These are phyloP conservation scores for Orthonyx spaldingii DNA, from an alignment of 2,113 vertebrate genomes.

Conservation along the genomic window DNA sequence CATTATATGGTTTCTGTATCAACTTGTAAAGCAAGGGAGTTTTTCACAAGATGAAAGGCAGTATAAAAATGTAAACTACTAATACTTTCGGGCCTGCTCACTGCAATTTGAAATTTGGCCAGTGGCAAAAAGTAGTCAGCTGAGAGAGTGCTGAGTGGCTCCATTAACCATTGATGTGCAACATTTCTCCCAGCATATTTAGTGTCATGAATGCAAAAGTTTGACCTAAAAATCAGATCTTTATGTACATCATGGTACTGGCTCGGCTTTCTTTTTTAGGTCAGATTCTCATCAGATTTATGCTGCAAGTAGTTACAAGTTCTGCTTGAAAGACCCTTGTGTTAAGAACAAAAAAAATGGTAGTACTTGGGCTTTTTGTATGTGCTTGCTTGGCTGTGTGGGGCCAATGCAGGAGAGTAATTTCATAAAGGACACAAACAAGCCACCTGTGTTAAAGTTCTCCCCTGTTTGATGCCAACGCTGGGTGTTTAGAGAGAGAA, in stretches of 20 bases:
- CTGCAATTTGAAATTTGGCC: background rate
- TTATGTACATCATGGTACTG: background rate
- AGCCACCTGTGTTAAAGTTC: background rate
- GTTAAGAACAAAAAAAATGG: background rate
- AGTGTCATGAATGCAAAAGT: background rate
- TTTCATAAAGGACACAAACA: background rate
- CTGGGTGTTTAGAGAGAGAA: background rate
- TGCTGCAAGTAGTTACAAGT: background rate
- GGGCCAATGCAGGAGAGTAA: background rate
- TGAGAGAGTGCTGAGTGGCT: background rate
- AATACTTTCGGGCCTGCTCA: background rate
- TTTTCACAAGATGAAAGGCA: slow-evolving; percentile 5
- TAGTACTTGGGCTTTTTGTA: background rate
- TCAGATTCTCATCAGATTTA: background rate
- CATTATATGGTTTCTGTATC: background rate
- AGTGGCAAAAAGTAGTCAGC: background rate
- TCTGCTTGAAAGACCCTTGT: background rate
- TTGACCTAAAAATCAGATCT: slow-evolving; percentile 12
- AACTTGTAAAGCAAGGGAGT: background rate
- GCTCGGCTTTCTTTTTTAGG: background rate
- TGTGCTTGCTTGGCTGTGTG: background rate
- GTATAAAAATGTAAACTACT: background rate
- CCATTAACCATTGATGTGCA: background rate
- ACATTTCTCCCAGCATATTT: background rate
- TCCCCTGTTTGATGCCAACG: rapidly evolving